Evolutionary conservation across 2,888 invertebrate species (phyloP), one percentile per base, ranked within the genome.

Genomic region (Ephialtes manifestator): DNA sequence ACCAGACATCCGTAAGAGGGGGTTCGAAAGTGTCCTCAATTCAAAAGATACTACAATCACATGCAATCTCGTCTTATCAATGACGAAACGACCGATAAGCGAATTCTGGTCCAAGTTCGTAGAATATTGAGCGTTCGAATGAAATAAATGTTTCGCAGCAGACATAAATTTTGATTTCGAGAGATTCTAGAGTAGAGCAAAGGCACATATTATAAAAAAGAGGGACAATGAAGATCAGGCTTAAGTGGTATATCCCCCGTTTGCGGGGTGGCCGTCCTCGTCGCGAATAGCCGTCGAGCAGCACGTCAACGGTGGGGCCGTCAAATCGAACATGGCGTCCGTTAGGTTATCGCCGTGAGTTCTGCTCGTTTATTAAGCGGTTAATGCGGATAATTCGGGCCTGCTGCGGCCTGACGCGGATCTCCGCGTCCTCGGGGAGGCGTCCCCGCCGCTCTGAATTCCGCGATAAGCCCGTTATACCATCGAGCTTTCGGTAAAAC

Each of bases 271-370:
- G 84, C 70, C 77, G 77, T 77, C 74, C 81, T 81, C 77, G 72
- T 81, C 77, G 72, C 81, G 68, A 81, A 80, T 80, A 74, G 83
- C 70, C 68, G 60, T 67, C 63, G 71, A 70, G 81, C 63, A 85
- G 88, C 87, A 88, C 88, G 89, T 89, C 88, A 88, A 88, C 88
- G 87, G 89, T 89, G 88, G 88, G 88, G 89, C 89, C 88, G 89
- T 86, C 90, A 89, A 88, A 92, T 90, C 90, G 89, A 93, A 93
- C 90, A 93, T 93, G 93, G 93, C 93, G 92, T 91, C 91, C 90
- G 89, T 87, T 90, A 92, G 93, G 93, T 93, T 92, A 92, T 93
- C 90, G 89, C 90, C 92, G 91, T 91, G 91, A 92, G 91, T 90
- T 91, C 86, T 90, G 87, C 79, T 87, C 86, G 86, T 90, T 90